Evolutionary conservation across 2,113 vertebrate genomes (phyloP), one percentile per base, ranked within the genome.

Genomic region (Drymodes brunneopygia): DNA sequence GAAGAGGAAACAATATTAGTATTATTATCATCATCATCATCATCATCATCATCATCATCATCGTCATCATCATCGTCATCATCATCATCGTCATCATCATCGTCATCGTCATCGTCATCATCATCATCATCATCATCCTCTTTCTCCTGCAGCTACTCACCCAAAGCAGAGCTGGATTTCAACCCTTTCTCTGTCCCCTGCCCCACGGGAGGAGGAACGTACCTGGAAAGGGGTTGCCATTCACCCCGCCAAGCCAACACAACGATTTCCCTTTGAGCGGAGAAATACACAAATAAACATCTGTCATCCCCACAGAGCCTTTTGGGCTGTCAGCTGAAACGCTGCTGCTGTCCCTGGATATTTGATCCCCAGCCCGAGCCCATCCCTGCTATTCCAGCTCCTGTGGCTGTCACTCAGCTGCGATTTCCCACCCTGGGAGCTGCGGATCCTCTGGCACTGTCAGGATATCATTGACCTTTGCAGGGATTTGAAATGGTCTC

Each of bases 381-480:
- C 2, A 0, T 36, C 65, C 62, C 67, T 50, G 64, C 40, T 21
- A 1, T 21, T 42, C 57, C 56, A 38, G 82, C 93, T 84, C 82
- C 27, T 2, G 0, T 2, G 9, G 62, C 70, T 82, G 89, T 72
- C 81, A 57, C 62, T 80, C 93, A 72, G 64, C 77, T 35, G 75
- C 86, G 56, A 47, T 81, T 92, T 54, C 92, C 86, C 78, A 4
- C 50, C 58, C 86, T 8, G 45, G 82, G 78, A 67, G 69, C 79
- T 44, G 56, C 1, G 25, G 57, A 78, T 82, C 77, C 62, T 75
- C 83, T 15, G 45, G 40, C 70, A 4, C 84, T 90, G 91, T 60
- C 94, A 88, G 81, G 95, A 81, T 86, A 58, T 83, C 90, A 57
- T 88, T 94, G 90, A 95, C 86, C 89, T 96, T 93, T 95, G 74